Evolutionary conservation across 2,888 invertebrate genomes (phyloP).

Genomic region (Microplitis deprimator): DNA sequence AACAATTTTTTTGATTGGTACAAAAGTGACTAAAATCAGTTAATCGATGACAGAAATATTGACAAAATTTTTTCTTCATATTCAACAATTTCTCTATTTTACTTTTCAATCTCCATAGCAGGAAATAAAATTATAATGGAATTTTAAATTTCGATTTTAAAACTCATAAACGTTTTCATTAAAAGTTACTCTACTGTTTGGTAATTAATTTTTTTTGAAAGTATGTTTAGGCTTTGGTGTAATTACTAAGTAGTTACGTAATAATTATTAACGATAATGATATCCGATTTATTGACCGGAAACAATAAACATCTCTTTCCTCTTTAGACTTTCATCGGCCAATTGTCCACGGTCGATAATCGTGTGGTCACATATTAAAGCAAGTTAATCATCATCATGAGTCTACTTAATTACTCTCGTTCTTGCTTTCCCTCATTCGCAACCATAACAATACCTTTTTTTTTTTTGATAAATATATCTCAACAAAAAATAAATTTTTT

Average conservation of each 20-base stretch:
- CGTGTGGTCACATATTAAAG: constrained; percentile 23
- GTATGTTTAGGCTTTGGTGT: no score
- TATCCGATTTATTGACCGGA: constrained; percentile 5
- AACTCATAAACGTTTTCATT: no score
- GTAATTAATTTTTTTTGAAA: no score
- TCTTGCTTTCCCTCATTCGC: background rate
- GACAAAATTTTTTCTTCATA: no score
- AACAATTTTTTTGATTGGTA: no score
- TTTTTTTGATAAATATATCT: background rate
- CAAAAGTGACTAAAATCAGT: no score
- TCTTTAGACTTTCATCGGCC: background rate
- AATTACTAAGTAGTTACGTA: background rate
- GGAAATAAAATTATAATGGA: no score
- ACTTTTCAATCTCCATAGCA: no score
- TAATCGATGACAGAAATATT: no score
- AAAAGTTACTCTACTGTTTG: no score
- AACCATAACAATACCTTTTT: background rate
- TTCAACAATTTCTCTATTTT: no score
- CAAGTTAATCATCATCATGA: constrained; percentile 38
- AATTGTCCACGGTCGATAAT: constrained; percentile 39
- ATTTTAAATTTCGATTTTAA: no score
- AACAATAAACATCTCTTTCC: background rate
- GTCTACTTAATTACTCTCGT: constrained; percentile 33
- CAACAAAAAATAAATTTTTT: background rate
- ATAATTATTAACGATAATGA: background rate